Evolutionary conservation across 1,140 invertebrate genomes (phyloP), one percentile per base, ranked within the genome.

Genomic region (Vanessa atalanta): DNA sequence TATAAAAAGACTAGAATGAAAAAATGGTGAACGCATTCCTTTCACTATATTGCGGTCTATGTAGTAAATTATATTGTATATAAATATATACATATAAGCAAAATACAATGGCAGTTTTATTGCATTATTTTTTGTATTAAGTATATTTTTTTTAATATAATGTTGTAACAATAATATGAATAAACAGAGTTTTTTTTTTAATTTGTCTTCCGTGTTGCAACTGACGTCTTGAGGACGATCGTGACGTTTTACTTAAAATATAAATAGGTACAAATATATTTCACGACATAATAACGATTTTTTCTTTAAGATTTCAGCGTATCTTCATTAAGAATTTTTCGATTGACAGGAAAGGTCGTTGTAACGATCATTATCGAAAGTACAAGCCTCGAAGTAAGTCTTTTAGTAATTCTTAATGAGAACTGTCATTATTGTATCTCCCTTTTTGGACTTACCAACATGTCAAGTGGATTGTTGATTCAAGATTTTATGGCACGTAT

Each of bases 261-360:
- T 43, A 43, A 37, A 37, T 37, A 48, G 47, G 14, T 43, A n/a
- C 13, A 15, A 2, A 50, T n/a, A n/a, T 50, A 15, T 50, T 50
- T 50, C 37, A 55, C 16, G 37, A n/a, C 13, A 57, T 68, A 11
- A 68, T 4, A 43, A 15, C 31, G 23, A 16, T n/a, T 68, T 57
- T 68, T 23, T 68, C 55, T 66, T 11, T 23, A 50, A 31, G 23
- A 66, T 47, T 65, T 47, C 15, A 43, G 67, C 81, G 65, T 79
- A 75, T 83, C 78, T 80, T 83, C 76, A 85, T 86, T 84, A 83
- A 67, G 65, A 67, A 68, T 60, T 78, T 75, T 63, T 69, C 77
- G 83, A 88, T 85, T 88, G 82, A 89, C 84, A 83, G 78, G 64
- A 73, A 84, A 88, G 87, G 85, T 75, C 82, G 70, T 65, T 75